Percentiles rank a stretch among this genome's conserved stretches.
Evolutionary conservation across 2,113 vertebrate species (phyloP).

Genomic region (Thermophis baileyi): DNA sequence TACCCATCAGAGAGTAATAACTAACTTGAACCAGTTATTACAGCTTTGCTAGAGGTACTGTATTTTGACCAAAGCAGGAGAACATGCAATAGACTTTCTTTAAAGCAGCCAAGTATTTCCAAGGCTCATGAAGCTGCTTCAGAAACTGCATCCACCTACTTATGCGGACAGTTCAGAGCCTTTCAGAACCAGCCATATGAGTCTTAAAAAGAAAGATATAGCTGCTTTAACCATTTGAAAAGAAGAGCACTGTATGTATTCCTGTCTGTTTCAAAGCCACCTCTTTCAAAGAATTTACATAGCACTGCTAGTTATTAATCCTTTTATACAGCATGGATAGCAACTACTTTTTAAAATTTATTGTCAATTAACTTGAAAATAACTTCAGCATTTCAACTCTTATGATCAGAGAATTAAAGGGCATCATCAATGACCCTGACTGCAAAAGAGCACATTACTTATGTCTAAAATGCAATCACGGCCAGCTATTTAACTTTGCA

Average conservation of each 20-base stretch:
- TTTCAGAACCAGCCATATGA: background rate
- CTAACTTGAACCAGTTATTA: background rate
- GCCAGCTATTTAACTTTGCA: conserved; percentile 6
- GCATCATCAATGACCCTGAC: background rate
- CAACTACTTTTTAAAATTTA: background rate
- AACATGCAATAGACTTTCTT: background rate
- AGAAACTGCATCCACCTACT: background rate
- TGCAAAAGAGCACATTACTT: background rate
- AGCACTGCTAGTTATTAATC: background rate
- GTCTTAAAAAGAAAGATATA: background rate
- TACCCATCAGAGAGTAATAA: background rate
- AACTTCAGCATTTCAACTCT: conserved; percentile 5
- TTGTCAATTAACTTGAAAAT: background rate
- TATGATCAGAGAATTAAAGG: conserved; percentile 23
- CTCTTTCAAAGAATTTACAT: background rate
- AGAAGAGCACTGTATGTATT: background rate
- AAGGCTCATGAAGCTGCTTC: background rate
- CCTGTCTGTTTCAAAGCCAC: background rate
- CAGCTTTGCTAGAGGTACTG: background rate
- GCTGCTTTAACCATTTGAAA: background rate
- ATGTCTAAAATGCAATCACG: background rate
- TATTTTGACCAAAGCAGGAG: background rate
- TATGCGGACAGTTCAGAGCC: background rate
- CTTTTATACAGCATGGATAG: background rate
- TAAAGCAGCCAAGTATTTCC: background rate